Evolutionary conservation across 1,140 invertebrate genomes (phyloP).

Genomic region (Drusus annulatus): DNA sequence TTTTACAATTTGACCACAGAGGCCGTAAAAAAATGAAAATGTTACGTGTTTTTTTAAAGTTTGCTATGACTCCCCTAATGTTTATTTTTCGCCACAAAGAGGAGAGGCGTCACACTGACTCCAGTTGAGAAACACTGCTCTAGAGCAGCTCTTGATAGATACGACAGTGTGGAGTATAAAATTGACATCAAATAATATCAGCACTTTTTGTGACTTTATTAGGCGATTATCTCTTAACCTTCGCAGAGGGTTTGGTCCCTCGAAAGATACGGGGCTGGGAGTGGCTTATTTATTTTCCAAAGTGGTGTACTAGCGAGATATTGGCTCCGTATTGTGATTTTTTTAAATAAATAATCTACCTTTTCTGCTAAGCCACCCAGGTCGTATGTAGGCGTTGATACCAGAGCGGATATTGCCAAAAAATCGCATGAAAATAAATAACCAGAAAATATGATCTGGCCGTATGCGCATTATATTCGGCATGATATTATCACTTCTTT

Average conservation of each 20-base stretch:
- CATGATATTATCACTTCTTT: conserved; percentile 18
- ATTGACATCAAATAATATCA: conserved; percentile 46
- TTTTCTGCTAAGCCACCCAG: conserved; percentile 21
- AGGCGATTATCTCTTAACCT: conserved; percentile 37
- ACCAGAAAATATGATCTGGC: conserved; percentile 19
- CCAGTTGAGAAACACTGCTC: too few relatives aligned
- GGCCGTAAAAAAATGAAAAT: too few relatives aligned
- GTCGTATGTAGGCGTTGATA: neutral
- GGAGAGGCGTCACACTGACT: too few relatives aligned
- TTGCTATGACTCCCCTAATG: too few relatives aligned
- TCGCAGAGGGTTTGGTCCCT: conserved; percentile 12
- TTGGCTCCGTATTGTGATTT: conserved; percentile 11
- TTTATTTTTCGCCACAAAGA: too few relatives aligned
- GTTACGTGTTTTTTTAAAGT: too few relatives aligned
- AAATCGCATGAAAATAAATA: conserved; percentile 32
- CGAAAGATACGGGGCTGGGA: conserved; percentile 23
- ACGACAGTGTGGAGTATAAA: conserved; percentile 31
- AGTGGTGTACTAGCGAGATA: conserved; percentile 26
- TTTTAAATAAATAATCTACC: conserved; percentile 40
- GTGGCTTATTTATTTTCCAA: conserved; percentile 37
- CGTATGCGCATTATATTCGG: neutral
- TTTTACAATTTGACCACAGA: too few relatives aligned
- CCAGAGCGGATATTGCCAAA: conserved; percentile 27
- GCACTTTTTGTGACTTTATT: conserved; percentile 55
- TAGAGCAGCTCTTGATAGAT: conserved; percentile 13